Percentiles rank a stretch among this genome's conserved stretches.
Evolutionary conservation across 1,140 invertebrate species (phyloP).

Genomic region (Trissolcus basalis): DNA sequence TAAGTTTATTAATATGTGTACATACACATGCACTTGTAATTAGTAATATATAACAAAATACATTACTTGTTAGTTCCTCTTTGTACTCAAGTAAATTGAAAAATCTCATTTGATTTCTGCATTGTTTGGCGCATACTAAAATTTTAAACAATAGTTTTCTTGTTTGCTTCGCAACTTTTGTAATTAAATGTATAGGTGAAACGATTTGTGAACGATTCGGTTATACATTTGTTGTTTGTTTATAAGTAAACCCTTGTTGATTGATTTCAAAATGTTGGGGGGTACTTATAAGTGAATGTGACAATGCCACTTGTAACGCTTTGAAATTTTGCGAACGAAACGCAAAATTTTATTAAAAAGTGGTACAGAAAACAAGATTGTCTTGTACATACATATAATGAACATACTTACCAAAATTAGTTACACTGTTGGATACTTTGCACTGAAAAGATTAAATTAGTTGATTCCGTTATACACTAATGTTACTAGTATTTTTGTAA

Average conservation of each 20-base stretch:
- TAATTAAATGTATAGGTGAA: too few relatives aligned
- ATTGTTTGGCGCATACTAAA: too few relatives aligned
- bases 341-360: background rate
- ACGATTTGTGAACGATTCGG: too few relatives aligned
- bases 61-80: background rate
- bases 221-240: too few relatives aligned
- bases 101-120: too few relatives aligned
- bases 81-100: too few relatives aligned
- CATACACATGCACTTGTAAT: background rate
- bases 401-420: conserved; percentile 20
- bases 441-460: conserved; percentile 24
- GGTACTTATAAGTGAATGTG: too few relatives aligned
- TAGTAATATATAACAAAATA: background rate
- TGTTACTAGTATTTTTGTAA: conserved; percentile 47
- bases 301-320: conserved; percentile 6
- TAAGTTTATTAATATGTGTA: conserved; percentile 2
- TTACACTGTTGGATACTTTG: conserved; percentile 43
- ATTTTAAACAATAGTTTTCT: too few relatives aligned
- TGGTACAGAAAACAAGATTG: conserved; percentile 3
- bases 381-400: conserved; percentile 24
- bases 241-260: too few relatives aligned
- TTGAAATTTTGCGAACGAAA: background rate
- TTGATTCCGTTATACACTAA: conserved; percentile 37
- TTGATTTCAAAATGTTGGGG: too few relatives aligned
- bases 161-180: too few relatives aligned